Evolutionary conservation across 2,113 vertebrate genomes (phyloP).

Genomic region (Excalfactoria chinensis): DNA sequence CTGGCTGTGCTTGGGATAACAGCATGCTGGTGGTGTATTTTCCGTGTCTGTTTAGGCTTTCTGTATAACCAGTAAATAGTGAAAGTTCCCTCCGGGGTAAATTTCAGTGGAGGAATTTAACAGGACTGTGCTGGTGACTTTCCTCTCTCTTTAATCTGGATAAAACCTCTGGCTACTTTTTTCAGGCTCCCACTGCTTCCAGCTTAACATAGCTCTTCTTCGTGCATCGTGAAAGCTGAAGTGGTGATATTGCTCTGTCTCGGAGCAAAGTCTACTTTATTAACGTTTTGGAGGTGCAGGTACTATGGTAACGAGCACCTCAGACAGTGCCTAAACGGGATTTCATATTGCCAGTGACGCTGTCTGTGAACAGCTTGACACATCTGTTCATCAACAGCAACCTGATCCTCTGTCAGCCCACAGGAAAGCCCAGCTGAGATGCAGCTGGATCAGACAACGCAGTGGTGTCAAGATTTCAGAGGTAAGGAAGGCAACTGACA

Average conservation of each 20-base stretch:
- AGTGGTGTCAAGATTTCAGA: conserved; percentile 17
- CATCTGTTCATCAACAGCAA: conserved; percentile 32
- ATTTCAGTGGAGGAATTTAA: conserved; percentile 4
- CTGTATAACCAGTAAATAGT: neutral
- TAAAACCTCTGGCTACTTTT: conserved; percentile 30
- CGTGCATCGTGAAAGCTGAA: neutral
- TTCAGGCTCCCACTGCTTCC: conserved; percentile 10
- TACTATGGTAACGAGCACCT: conserved; percentile 23
- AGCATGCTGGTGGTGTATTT: neutral
- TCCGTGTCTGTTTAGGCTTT: neutral
- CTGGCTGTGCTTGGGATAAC: neutral
- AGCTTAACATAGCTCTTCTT: neutral
- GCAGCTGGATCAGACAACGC: conserved; percentile 36
- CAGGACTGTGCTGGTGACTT: neutral
- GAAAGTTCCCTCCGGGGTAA: conserved; percentile 16
- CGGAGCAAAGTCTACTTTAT: neutral
- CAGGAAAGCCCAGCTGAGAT: conserved; percentile 13
- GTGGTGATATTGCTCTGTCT: conserved; percentile 2
- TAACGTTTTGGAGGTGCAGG: conserved; percentile 27
- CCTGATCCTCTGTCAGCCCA: conserved; percentile 15
- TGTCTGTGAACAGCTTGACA: conserved; percentile 48
- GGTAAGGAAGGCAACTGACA: conserved; percentile 33
- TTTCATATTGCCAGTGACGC: neutral
- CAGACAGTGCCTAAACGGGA: conserved; percentile 33
- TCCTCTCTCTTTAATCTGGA: neutral